Percentiles rank a stretch among this genome's conserved stretches.
Conservation (phyloP, 2,797 vertebrate genomes). For the Cottoperca gobio region DNA sequence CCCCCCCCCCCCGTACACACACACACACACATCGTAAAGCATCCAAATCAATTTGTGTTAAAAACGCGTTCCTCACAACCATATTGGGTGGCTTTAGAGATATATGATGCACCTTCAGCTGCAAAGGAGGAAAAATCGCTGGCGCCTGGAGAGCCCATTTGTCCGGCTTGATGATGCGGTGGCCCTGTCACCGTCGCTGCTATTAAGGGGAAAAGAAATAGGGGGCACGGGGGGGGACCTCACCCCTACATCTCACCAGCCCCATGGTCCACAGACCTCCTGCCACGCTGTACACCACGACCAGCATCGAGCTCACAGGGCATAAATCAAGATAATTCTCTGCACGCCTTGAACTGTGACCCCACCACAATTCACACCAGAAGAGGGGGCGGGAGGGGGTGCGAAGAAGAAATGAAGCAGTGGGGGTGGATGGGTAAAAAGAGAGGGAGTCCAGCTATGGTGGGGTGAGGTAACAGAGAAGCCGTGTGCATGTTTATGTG, state of each 20-base stretch:
- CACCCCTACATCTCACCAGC: conserved; percentile 86
- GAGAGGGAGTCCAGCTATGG: conserved; percentile 5
- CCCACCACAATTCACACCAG: conserved; percentile 92
- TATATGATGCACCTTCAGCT: conserved; percentile 95
- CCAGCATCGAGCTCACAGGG: conserved; percentile 59
- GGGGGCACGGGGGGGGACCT: conserved; percentile 75
- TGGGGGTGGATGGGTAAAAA: conserved; percentile 17
- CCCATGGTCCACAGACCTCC: conserved; percentile 69
- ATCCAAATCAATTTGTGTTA: conserved; percentile 94
- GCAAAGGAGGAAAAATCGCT: conserved; percentile 91
- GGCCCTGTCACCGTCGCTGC: conserved; percentile 89
- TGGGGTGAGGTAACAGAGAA: conserved; percentile 43
- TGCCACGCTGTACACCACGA: conserved; percentile 37
- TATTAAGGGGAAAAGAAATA: conserved; percentile 83
- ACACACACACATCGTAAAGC: conserved; percentile 84
- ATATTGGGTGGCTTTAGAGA: conserved; percentile 93
- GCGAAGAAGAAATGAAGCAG: conserved; percentile 30
- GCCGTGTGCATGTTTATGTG: conserved; percentile 39
- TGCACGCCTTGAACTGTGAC: conserved; percentile 97
- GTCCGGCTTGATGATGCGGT: conserved; percentile 90
- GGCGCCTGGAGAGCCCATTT: conserved; percentile 91
- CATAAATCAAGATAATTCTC: conserved; percentile 99
- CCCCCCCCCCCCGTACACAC: conserved; percentile 8
- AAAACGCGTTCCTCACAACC: conserved; percentile 93
- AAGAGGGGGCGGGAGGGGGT: not conserved